Base-by-base conservation (phyloP, 2,888 invertebrate genomes). In the Lacanobia oleracea region DNA sequence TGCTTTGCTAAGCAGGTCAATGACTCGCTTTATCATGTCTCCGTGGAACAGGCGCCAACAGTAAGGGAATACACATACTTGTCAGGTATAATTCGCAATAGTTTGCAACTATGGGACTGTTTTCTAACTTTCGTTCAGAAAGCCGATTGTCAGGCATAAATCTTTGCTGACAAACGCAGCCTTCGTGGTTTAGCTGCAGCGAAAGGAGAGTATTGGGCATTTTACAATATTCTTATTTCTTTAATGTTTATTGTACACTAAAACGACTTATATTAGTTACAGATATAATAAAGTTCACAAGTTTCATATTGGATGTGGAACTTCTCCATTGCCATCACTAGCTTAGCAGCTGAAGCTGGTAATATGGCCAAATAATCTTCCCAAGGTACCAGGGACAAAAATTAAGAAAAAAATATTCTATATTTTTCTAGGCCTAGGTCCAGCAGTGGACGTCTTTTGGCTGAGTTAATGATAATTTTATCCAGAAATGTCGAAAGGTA, bases 1-100 rank as follows among this genome's bases (percentile, higher is more conserved):
- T 77, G 75, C 62, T 67, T 75, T 77, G 71, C 75, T 80, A 85
- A 86, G 85, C 86, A 81, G 85, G 85, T 78, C 85, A 85, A 86
- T 83, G 81, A 75, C 84, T 81, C 67, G 69, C 76, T 84, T 81
- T 81, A 86, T 85, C 83, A 81, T 74, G 75, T 70, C 67, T 72
- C 50, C 45, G 23, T 62, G 51, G 59, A 83, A 59, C 75, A 67
- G 66, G 69, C 74, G 59, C 66, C 59, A 76, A 68, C 27, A 27
- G 59, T 69, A 59, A 82, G 18, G 67, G 37, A 23, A 37, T 23
- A 33, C 45, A 65, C 37, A 77, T 53, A 72, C 50, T 53, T 66
- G 57, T 33, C 61, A 59, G 21, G 1, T 48, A 21, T 51, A n/a
- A 75, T 65, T 62, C 61, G 64, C 53, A 54, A 72, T 40, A 56